Conservation (phyloP, 2,888 invertebrate genomes). For the Vandiemenella viatica region DNA sequence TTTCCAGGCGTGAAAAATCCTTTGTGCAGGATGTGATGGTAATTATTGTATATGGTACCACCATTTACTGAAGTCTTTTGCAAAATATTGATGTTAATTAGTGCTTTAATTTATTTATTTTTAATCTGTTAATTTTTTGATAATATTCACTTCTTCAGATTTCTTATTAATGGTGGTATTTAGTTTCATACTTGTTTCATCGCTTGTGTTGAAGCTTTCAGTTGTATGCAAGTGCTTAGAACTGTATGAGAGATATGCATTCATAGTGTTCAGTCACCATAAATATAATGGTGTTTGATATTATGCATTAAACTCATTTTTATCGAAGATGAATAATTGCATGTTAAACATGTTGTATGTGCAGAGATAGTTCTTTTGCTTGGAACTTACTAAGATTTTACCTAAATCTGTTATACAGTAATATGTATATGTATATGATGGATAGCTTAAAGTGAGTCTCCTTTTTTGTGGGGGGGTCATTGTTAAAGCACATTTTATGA, state of each 20-base stretch:
- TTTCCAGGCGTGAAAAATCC: too few relatives aligned
- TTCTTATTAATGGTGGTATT: not conserved
- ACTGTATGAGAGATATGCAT: too few relatives aligned
- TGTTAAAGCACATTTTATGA: too few relatives aligned
- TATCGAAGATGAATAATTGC: conserved; percentile 15
- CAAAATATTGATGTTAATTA: not conserved
- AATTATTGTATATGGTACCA: not conserved
- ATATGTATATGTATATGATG: conserved; percentile 11
- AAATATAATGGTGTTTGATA: too few relatives aligned
- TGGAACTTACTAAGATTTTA: conserved; percentile 16
- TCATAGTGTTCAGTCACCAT: too few relatives aligned
- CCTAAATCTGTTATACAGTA: conserved; percentile 16
- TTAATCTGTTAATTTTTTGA: not conserved
- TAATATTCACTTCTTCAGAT: not conserved
- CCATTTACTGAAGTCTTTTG: not conserved
- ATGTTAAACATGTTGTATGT: conserved; percentile 19
- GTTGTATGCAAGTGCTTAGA: too few relatives aligned
- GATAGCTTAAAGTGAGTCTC: too few relatives aligned
- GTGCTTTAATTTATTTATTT: not conserved
- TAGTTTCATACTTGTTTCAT: not conserved
- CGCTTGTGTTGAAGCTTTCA: too few relatives aligned
- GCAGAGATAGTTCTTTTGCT: conserved; percentile 18
- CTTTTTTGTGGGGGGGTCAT: too few relatives aligned
- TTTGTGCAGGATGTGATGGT: too few relatives aligned
- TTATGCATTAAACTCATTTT: too few relatives aligned